Conservation (phyloP, 2,113 vertebrate species). For the Ceyx cyanopectus region DNA sequence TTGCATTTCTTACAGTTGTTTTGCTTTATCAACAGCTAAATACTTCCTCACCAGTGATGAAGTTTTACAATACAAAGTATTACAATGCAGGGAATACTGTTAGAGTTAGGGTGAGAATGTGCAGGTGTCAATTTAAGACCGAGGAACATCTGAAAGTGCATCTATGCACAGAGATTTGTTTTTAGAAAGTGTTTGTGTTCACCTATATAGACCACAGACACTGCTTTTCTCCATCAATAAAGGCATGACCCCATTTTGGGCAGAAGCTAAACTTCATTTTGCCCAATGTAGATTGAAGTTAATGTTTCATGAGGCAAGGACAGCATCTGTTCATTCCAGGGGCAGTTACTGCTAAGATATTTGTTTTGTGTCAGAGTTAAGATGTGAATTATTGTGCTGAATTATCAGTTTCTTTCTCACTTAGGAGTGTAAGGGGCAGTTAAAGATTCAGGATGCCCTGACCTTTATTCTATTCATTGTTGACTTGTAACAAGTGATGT, state of each 20-base stretch:
- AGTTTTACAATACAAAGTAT: not conserved
- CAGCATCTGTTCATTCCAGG: slow-evolving; percentile 1
- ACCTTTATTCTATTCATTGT: slow-evolving; percentile 12
- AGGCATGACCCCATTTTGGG: not conserved
- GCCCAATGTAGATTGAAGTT: not conserved
- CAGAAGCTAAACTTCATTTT: slow-evolving; percentile 19
- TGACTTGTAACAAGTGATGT: not conserved
- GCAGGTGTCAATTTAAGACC: not conserved
- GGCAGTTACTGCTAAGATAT: not conserved
- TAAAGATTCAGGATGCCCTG: slow-evolving; percentile 32
- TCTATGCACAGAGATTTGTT: not conserved
- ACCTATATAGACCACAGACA: not conserved
- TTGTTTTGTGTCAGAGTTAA: slow-evolving; percentile 25
- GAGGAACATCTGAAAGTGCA: not conserved
- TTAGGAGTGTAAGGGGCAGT: not conserved
- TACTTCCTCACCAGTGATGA: not conserved
- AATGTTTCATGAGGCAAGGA: slow-evolving; percentile 48
- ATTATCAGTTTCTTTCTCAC: slow-evolving; percentile 32
- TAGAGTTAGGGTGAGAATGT: not conserved
- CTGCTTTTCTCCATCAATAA: not conserved
- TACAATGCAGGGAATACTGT: not conserved
- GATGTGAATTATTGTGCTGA: slow-evolving; percentile 15
- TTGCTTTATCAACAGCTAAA: not conserved
- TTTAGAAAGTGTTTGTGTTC: not conserved
- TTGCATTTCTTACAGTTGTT: not conserved